Base-by-base conservation (phyloP, 2,113 vertebrate genomes). In the Paradisaea rubra region DNA sequence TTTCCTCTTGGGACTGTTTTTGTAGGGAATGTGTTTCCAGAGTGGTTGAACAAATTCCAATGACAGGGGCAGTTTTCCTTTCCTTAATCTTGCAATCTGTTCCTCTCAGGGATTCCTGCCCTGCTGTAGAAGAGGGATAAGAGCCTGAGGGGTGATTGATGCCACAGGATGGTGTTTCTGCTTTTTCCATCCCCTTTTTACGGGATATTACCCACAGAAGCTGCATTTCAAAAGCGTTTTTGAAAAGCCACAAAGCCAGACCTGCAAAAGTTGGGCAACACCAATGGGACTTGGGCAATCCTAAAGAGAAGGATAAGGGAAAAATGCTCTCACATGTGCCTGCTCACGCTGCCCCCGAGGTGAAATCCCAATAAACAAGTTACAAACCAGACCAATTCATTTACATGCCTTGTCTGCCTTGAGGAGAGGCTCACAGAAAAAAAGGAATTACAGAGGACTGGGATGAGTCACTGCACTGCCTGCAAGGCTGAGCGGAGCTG, bases 391-490 rank as follows among this genome's bases (percentile, higher is more conserved):
- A 63, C 17, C n/a, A 52, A 76, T 68, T 72, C 22, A 56, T 91
- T 93, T 68, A 19, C 41, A 24, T 13, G 66, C 14, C 49, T 30
- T 22, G 52, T 72, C 57, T 92, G 93, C 74, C 49, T 64, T 22
- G 49, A 31, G 59, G 82, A 77, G 70, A 72, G 44, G 42, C 33
- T 53, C 11, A 79, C 14, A 54, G 60, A 37, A 76, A 64, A 68
- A 15, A 19, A 86, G n/a, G n/a, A 59, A 53, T 44, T 79, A 41
- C 47, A 47, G 70, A 54, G 80, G 50, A 1, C 37, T 44, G 18
- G 44, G 21, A 44, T 90, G 82, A 94, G 79, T 82, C 66, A 93
- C 70, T 50, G 56, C 37, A 9, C 23, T 54, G 88, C 88, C 81
- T 91, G 56, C 44, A 24, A 76, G 82, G 78, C 35, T 79, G 61